Conservation (phyloP, 2,888 invertebrate species). For the Plebejus melissa region DNA sequence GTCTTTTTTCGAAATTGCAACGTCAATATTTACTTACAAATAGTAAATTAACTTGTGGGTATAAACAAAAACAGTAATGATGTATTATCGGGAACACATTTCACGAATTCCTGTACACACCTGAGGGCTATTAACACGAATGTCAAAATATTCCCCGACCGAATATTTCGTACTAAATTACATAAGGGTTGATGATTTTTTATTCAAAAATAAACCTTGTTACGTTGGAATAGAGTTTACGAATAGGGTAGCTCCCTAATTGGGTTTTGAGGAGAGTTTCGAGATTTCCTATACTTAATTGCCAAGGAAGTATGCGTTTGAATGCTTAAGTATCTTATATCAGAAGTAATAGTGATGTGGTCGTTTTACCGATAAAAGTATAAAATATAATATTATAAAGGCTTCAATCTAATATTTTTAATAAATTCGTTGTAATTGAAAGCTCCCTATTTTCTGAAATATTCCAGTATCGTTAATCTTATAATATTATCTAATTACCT, state of each 20-base stretch:
- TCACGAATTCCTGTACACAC: constrained; percentile 54
- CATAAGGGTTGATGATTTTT: neutral
- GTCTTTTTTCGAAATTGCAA: neutral
- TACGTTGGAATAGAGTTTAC: neutral
- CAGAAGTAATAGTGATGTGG: constrained; percentile 33
- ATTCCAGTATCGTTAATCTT: too few relatives aligned
- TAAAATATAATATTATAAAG: too few relatives aligned
- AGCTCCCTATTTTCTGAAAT: too few relatives aligned
- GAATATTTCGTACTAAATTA: constrained; percentile 54
- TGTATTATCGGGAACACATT: constrained; percentile 41
- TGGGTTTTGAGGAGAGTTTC: neutral
- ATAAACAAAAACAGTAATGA: constrained; percentile 21
- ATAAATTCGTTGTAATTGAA: too few relatives aligned
- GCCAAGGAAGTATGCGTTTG: constrained; percentile 50
- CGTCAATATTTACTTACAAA: constrained; percentile 8
- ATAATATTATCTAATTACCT: too few relatives aligned
- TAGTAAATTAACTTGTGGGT: neutral
- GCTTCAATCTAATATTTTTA: too few relatives aligned
- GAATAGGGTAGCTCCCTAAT: neutral
- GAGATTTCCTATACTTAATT: constrained; percentile 45
- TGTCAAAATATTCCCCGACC: constrained; percentile 68
- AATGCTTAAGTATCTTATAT: constrained; percentile 28
- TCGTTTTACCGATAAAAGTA: constrained; percentile 38
- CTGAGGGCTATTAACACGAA: constrained; percentile 70
- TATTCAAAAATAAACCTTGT: neutral